Evolutionary conservation across 2,113 vertebrate genomes (phyloP).

Genomic region (Indicator indicator): DNA sequence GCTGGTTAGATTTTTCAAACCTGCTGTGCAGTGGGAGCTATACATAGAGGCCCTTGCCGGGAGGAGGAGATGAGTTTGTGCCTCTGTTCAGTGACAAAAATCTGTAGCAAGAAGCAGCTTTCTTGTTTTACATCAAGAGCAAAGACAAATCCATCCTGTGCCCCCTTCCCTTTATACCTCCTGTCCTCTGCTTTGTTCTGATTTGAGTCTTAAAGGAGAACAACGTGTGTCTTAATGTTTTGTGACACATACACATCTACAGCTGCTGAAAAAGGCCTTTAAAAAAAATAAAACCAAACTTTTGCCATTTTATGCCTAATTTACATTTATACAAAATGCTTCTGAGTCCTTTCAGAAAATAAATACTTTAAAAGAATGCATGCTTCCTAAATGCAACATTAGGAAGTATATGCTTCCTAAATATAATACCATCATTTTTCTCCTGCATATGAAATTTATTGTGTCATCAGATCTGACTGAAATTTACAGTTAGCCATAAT

Average conservation of each 20-base stretch:
- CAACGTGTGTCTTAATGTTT: not conserved
- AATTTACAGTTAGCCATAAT: conserved; percentile 49
- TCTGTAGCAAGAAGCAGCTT: not conserved
- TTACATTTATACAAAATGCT: conserved; percentile 49
- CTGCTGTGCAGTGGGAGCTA: not conserved
- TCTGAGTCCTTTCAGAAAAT: conserved; percentile 48
- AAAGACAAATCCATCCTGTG: conserved; percentile 6
- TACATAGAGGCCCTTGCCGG: not conserved
- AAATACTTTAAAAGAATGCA: conserved; percentile 25
- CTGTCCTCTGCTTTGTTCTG: conserved; percentile 22
- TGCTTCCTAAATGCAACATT: conserved; percentile 17
- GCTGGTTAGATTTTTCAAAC: not conserved
- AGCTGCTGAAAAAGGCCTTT: not conserved
- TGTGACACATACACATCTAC: conserved; percentile 11
- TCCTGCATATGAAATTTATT: conserved; percentile 4
- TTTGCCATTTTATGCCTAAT: not conserved
- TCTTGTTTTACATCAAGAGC: conserved; percentile 17
- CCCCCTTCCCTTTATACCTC: not conserved
- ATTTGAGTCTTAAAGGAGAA: not conserved
- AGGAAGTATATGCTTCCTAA: conserved; percentile 35
- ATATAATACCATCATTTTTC: conserved; percentile 39
- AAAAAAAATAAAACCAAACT: not conserved
- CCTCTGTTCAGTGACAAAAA: not conserved
- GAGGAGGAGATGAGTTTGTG: not conserved
- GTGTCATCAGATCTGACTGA: conserved; percentile 40